Evolutionary conservation across 1,140 invertebrate genomes (phyloP).

Genomic region (Drosophila pallidifrons): DNA sequence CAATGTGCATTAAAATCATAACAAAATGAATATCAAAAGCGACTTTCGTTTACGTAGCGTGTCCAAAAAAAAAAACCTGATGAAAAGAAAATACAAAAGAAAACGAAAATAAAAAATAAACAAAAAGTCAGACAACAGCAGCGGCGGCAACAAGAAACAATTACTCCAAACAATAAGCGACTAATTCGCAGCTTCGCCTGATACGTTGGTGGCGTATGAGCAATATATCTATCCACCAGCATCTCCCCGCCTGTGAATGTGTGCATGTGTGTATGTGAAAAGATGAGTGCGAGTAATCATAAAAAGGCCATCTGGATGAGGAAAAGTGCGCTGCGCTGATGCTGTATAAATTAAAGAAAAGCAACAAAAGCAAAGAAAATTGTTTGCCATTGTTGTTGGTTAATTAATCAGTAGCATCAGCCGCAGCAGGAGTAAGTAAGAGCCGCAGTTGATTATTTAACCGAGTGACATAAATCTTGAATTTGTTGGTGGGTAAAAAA

Average conservation of each 20-base stretch:
- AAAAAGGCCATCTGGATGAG: slow-evolving; percentile 74
- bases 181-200: slow-evolving; percentile 73
- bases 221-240: slow-evolving; percentile 10
- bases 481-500: slow-evolving; percentile 38
- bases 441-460: slow-evolving; percentile 69
- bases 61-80: slow-evolving; percentile 11
- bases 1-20: slow-evolving; percentile 60
- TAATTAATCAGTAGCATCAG: slow-evolving; percentile 59
- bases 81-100: slow-evolving; percentile 12
- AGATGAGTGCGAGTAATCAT: slow-evolving; percentile 70
- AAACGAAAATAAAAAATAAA: slow-evolving; percentile 26
- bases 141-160: slow-evolving; percentile 71
- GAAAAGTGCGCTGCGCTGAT: slow-evolving; percentile 59
- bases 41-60: slow-evolving; percentile 73
- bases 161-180: slow-evolving; percentile 80
- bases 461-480: slow-evolving; percentile 74
- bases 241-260: slow-evolving; percentile 3
- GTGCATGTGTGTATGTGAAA: slow-evolving; percentile 11
- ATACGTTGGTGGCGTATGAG: slow-evolving; percentile 45
- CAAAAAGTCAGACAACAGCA: slow-evolving; percentile 41
- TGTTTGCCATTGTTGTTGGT: slow-evolving; percentile 58
- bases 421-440: slow-evolving; percentile 10
- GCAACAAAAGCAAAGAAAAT: slow-evolving; percentile 56
- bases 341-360: slow-evolving; percentile 57
- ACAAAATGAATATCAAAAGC: slow-evolving; percentile 72